Percentiles rank a stretch among this genome's conserved stretches.
Conservation (phyloP, 2,888 invertebrate genomes). For the Abrostola triplasia region DNA sequence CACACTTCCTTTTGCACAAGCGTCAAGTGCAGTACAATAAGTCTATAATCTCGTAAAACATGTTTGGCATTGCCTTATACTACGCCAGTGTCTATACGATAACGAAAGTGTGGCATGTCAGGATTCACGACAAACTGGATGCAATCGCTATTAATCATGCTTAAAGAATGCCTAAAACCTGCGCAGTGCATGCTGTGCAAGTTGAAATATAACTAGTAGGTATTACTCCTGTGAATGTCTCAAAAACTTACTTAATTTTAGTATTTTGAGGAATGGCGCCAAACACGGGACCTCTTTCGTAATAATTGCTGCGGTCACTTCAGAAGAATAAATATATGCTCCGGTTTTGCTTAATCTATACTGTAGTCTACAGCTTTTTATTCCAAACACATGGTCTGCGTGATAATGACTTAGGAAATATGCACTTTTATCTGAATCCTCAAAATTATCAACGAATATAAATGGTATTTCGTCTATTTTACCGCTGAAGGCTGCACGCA, state of each 20-base stretch:
- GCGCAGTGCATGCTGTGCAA: no score
- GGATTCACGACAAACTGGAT: no score
- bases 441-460: constrained; percentile 89
- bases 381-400: constrained; percentile 89
- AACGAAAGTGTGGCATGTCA: no score
- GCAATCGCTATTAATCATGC: no score
- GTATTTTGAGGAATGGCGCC: constrained; percentile 21
- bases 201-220: not conserved
- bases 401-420: constrained; percentile 92
- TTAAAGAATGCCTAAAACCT: no score
- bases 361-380: constrained; percentile 60
- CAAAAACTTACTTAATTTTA: constrained; percentile 38
- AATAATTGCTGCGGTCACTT: constrained; percentile 50
- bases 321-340: constrained; percentile 56
- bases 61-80: no score
- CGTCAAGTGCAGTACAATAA: no score
- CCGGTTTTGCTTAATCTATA: constrained; percentile 48
- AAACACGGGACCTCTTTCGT: constrained; percentile 19
- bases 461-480: constrained; percentile 89
- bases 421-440: constrained; percentile 76
- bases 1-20: no score
- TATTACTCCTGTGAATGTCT: not conserved
- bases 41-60: no score
- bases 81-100: no score
- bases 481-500: constrained; percentile 86